Evolutionary conservation across 2,888 invertebrate species (phyloP).

Genomic region (Eucera pruinosa): DNA sequence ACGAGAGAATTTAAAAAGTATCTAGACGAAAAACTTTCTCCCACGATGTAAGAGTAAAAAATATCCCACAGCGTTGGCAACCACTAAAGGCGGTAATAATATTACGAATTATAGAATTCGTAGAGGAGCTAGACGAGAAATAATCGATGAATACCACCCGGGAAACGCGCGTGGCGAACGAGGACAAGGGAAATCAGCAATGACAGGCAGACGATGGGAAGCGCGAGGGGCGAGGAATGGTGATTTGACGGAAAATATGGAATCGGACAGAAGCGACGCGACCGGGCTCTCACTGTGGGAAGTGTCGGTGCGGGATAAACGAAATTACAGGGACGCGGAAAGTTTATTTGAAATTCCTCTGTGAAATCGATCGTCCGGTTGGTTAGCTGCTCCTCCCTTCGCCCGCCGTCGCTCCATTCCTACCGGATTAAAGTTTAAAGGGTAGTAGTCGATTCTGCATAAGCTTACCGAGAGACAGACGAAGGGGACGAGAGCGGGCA

Average conservation of each 20-base stretch:
- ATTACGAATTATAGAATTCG: neutral
- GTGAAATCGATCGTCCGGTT: constrained; percentile 55
- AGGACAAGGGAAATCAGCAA: neutral
- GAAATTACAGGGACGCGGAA: constrained; percentile 48
- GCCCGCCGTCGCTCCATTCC: constrained; percentile 49
- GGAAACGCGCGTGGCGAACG: neutral
- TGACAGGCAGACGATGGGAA: constrained; percentile 11
- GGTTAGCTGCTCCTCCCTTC: constrained; percentile 21
- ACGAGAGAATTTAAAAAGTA: too few species aligned
- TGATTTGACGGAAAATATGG: constrained; percentile 23
- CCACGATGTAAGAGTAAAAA: too few species aligned
- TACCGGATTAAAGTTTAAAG: constrained; percentile 60
- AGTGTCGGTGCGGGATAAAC: constrained; percentile 28
- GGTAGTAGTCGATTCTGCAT: constrained; percentile 50
- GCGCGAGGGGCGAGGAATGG: neutral
- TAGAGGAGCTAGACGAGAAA: neutral
- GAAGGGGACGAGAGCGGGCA: neutral
- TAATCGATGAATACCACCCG: neutral
- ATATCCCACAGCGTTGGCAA: too few species aligned
- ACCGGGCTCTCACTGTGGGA: too few species aligned
- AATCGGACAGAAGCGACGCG: neutral
- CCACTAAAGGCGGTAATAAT: too few species aligned
- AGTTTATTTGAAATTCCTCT: constrained; percentile 52
- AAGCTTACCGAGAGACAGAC: constrained; percentile 35
- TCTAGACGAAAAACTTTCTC: too few species aligned